Base-by-base conservation (phyloP, 1,140 invertebrate species). In the Vanessa atalanta region DNA sequence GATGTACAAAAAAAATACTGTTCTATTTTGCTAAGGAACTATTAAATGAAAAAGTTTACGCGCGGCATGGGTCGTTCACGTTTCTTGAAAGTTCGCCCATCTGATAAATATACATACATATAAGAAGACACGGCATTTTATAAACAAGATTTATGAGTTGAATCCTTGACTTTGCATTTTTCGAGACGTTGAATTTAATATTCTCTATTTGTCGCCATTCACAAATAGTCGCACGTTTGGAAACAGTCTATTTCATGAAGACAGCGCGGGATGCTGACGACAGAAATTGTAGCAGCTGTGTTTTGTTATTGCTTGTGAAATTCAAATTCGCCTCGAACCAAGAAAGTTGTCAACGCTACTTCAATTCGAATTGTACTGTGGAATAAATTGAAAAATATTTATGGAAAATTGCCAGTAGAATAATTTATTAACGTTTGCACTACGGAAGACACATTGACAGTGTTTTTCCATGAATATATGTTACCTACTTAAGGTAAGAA, bases 251-350 rank as follows among this genome's bases (percentile, higher is more conserved):
- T 75, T 75, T 70, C 37, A 26, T 55, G 51, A 37, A 70, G 67
- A 69, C 66, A 71, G 70, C 63, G 70, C 68, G 55, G 20, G 70
- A 72, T 80, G 73, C 55, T 74, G 48, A 31, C 67, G 72, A 74
- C 73, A 75, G 73, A 70, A 66, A 70, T 73, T 73, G 76, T 67
- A 68, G 23, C 76, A 77, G 76, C 76, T 77, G 76, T 55, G 55
- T 48, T 70, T 77, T 73, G 73, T 75, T 71, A 74, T 74, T 69
- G 68, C 68, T 71, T 71, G 57, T 53, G 67, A 70, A 67, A 73
- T 73, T 77, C 71, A 48, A 70, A 74, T 73, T 23, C 66, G 63
- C 53, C 61, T 47, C 63, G 67, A 26, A 55, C 67, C 55, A 63
- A 77, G 73, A 75, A 75, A 75, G 61, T 70, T 75, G 61, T 70